A percentile compares a stretch with the other conserved stretches of the same genome.
These are phyloP conservation scores for Micrasema minimum DNA, from an alignment of 1,140 invertebrate genomes.

Conservation along the genomic window DNA sequence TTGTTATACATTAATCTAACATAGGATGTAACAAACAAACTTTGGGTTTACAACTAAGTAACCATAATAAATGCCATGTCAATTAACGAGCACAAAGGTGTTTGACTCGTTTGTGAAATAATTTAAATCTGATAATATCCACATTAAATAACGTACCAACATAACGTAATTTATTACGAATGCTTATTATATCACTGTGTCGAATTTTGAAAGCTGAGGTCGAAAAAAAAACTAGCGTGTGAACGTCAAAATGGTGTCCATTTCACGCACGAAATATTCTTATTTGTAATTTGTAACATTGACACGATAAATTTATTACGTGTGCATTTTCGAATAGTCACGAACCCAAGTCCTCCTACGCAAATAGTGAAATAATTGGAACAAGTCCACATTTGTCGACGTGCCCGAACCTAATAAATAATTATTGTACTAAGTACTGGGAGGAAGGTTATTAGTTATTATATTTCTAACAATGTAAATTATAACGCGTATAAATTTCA, in stretches of 20 bases:
- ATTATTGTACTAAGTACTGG: background rate
- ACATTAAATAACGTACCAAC: background rate
- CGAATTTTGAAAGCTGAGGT: conserved; percentile 2
- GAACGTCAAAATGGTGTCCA: background rate
- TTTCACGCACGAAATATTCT: conserved; percentile 21
- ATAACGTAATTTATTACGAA: background rate
- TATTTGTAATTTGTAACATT: conserved; percentile 12
- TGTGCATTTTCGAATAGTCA: conserved; percentile 11
- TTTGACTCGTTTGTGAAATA: too few species aligned
- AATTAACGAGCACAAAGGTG: too few species aligned
- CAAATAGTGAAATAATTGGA: background rate
- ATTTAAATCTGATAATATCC: background rate
- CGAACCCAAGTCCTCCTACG: conserved; percentile 15
- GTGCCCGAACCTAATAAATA: background rate
- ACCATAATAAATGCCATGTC: too few species aligned
- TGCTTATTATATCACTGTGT: background rate
- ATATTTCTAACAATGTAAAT: background rate
- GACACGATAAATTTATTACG: conserved; percentile 15
- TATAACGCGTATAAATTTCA: background rate
- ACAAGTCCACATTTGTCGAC: background rate
- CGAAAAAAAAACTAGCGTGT: conserved; percentile 14
- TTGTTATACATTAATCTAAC: too few species aligned
- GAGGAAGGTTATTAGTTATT: background rate
- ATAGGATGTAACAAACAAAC: too few species aligned
- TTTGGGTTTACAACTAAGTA: too few species aligned